These are phyloP conservation scores for Drosophila paracracens DNA, from an alignment of 2,888 invertebrate genomes.

Conservation along the genomic window DNA sequence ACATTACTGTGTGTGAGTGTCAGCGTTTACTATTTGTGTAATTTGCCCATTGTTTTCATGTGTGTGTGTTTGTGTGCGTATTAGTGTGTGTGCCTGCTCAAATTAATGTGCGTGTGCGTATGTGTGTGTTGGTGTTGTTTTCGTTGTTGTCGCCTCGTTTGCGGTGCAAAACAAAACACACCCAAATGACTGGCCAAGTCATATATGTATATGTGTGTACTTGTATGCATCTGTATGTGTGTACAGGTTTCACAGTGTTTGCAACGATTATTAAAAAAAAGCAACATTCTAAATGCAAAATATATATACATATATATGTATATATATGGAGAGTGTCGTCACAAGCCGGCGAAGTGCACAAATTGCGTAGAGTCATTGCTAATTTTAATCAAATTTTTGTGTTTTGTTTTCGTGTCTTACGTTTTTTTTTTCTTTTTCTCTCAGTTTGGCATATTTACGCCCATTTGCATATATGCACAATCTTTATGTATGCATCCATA, in stretches of 20 bases:
- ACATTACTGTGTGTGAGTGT: slow-evolving; percentile 48
- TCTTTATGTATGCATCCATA: slow-evolving; percentile 7
- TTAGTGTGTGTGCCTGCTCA: slow-evolving; percentile 1
- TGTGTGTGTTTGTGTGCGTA: not conserved
- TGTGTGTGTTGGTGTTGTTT: slow-evolving; percentile 21
- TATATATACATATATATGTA: not conserved
- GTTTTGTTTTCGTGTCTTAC: slow-evolving; percentile 3
- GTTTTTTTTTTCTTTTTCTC: not conserved
- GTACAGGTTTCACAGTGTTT: slow-evolving; percentile 14
- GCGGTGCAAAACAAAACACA: slow-evolving; percentile 64
- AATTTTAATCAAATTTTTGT: not conserved
- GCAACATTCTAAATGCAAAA: slow-evolving; percentile 26
- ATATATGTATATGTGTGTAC: not conserved
- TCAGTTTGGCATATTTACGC: slow-evolving; percentile 44
- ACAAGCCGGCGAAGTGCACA: slow-evolving; percentile 45
- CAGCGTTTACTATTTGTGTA: slow-evolving; percentile 42
- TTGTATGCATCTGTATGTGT: not conserved
- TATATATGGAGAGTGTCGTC: slow-evolving; percentile 4
- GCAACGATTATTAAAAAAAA: slow-evolving; percentile 9
- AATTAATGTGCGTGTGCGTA: slow-evolving; percentile 2
- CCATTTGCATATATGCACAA: slow-evolving; percentile 45
- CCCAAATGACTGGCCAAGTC: slow-evolving; percentile 46
- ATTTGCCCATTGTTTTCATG: slow-evolving; percentile 55
- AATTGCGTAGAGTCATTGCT: not conserved
- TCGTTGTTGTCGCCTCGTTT: slow-evolving; percentile 42